Evolutionary conservation across 2,888 invertebrate genomes (phyloP).

Genomic region (Melinaea marsaeus): DNA sequence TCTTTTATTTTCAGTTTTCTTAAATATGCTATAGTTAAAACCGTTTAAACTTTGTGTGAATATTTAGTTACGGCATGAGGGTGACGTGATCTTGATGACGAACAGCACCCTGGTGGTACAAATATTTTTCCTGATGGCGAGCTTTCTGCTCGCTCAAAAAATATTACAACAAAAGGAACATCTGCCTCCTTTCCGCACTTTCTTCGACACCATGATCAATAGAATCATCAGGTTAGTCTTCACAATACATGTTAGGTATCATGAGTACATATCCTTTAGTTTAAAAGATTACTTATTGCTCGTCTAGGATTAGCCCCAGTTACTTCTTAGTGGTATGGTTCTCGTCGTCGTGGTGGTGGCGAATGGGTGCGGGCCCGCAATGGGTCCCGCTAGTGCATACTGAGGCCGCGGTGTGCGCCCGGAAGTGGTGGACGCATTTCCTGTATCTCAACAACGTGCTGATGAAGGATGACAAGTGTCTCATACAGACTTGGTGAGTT

Average conservation of each 20-base stretch:
- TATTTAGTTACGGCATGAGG: slow-evolving; percentile 49
- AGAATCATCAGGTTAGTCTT: slow-evolving; percentile 57
- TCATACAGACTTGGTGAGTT: slow-evolving; percentile 68
- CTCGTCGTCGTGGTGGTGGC: slow-evolving; percentile 65
- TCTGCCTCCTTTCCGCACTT: slow-evolving; percentile 45
- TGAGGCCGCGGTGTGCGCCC: slow-evolving; percentile 58
- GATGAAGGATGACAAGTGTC: slow-evolving; percentile 60
- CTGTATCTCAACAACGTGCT: slow-evolving; percentile 66
- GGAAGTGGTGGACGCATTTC: slow-evolving; percentile 69
- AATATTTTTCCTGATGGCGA: slow-evolving; percentile 70
- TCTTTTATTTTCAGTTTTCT: not conserved
- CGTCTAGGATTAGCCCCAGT: slow-evolving; percentile 57
- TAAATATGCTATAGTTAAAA: not conserved
- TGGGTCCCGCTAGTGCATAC: slow-evolving; percentile 57
- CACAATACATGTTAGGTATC: no score
- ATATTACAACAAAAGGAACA: slow-evolving; percentile 50
- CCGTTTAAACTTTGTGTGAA: not conserved
- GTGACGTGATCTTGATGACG: slow-evolving; percentile 60
- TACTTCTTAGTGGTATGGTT: slow-evolving; percentile 67
- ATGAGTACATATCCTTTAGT: no score
- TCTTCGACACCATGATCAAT: slow-evolving; percentile 59
- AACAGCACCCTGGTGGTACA: slow-evolving; percentile 72
- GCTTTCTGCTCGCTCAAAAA: slow-evolving; percentile 68
- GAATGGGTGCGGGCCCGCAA: slow-evolving; percentile 56
- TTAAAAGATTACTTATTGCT: no score